Base-by-base conservation (phyloP, 2,888 invertebrate species). In the Chalcosyrphus nemorum region DNA sequence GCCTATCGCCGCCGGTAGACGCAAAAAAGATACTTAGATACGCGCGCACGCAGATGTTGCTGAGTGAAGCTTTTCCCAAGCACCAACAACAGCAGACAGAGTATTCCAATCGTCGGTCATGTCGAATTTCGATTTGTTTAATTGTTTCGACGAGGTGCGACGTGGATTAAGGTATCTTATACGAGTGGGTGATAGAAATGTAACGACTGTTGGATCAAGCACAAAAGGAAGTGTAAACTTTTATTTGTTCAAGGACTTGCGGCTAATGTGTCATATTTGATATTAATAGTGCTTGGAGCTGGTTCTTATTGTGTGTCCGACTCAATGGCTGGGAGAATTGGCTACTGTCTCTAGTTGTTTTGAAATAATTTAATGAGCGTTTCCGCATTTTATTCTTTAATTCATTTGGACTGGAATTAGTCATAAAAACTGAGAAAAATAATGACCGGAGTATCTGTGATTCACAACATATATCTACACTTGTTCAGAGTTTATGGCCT, bases 51-150 rank as follows among this genome's bases (percentile, higher is more conserved):
- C 81, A 82, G 61, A 65, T 66, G 77, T 45, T 65, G 52, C 56
- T 56, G 38, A 61, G 13, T 7, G 56, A 15, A 65, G 47, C 47
- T 63, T 78, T 71, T 70, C 56, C 27, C 27, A 32, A 29, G 19
- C 11, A n/a, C 3, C 32, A 32, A 13, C 41, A 41, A 6, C 24
- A 35, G 24, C 24, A 54, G 45, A 41, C 71, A 15, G 35, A 59
- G 65, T 57, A 11, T 32, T 56, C 35, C 38, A 61, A 68, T 59
- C 50, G 61, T 50, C 54, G 65, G 17, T 52, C 29, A 84, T 84
- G 84, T 65, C 84, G 56, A 84, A 84, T 74, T 70, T 74, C 57
- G 68, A 80, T 75, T 74, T 78, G 57, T 80, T 80, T 75, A 80
- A 80, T 75, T 84, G 84, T 70, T 84, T 84, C 29, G 75, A 80